Evolutionary conservation across 2,888 invertebrate species (phyloP), one percentile per base, ranked within the genome.

Genomic region (Philereme transversata): DNA sequence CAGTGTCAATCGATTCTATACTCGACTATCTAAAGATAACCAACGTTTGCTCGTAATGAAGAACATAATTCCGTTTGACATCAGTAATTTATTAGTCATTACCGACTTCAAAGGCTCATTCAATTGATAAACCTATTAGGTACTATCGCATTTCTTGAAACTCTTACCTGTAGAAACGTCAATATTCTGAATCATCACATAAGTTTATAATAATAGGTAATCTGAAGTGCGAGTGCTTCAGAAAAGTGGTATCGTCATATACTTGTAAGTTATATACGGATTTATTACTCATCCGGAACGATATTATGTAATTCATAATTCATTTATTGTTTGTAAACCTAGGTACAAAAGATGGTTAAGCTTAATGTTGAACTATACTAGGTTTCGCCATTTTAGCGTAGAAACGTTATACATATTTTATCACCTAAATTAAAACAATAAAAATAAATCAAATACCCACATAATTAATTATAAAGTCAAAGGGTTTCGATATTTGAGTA

Each of bases 111-210:
- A 49, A 56, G 56, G 44, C 36, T 55, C 8, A 55, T 44, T 43
- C 47, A 47, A 49, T 40, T 56, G 49, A 56, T 43, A 56, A 49
- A 44, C 43, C 4, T 40, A 22, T 22, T 51, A 57, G 34, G 46
- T 50, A 46, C 5, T 34, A 44, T n/a, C 38, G n/a, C 53, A 7
- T 53, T 53, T 47, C 46, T 47, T 44, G 10, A 50, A 38, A 45
- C 22, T 49, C 11, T n/a, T n/a, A n/a, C n/a, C 10, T 11, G 10
- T 10, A n/a, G 9, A 41, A 40, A 41, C 11, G 43, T 35, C 22
- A 41, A 41, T n/a, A 49, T 5, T 10, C 10, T 56, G 55, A 56
- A 43, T 56, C 49, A 56, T 43, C 40, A 7, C 49, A 56, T 43
- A 33, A 4, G 8, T 36, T 47, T 47, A 40, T 11, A 7, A 4